phyloP scores from a whole-genome alignment of 1,140 invertebrate species.

The Brachionus plicatilis region DNA sequence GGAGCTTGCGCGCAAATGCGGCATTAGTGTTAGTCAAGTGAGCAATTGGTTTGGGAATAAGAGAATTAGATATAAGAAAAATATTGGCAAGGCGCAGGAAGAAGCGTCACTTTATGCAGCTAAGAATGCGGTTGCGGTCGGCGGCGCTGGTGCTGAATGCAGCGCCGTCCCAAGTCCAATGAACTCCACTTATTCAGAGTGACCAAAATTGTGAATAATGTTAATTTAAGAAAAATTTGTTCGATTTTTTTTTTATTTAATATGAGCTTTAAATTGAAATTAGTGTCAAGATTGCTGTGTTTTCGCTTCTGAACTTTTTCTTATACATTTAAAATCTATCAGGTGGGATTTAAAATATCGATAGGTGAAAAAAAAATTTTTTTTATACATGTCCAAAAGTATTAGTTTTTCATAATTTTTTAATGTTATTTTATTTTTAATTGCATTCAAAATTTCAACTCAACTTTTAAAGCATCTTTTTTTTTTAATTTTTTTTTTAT shows the following conservation, averaged over 20 bases:
- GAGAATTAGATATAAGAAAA: constrained; percentile 99
- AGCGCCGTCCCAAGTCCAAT: constrained; percentile 16
- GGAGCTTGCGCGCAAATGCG: constrained; percentile 96
- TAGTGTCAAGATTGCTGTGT: not conserved
- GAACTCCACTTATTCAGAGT: constrained; percentile 37
- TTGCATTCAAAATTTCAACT: not conserved
- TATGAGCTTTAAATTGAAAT: not conserved
- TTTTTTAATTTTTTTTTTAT: not conserved
- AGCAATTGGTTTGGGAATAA: constrained; percentile 97
- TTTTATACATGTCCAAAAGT: constrained; percentile 24
- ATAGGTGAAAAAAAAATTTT: not conserved
- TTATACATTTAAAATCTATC: not conserved
- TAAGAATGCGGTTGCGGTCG: constrained; percentile 67
- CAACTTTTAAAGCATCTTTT: not conserved
- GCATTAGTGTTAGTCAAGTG: constrained; percentile 89
- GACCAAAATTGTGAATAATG: not conserved
- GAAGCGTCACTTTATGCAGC: constrained; percentile 98
- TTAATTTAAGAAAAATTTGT: constrained; percentile 2
- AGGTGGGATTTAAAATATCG: not conserved
- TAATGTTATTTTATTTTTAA: not conserved
- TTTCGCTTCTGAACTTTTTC: not conserved
- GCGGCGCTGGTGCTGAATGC: not conserved
- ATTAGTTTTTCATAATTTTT: constrained; percentile 1
- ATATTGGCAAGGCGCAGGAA: constrained; percentile 99
- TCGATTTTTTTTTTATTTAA: constrained; percentile 14